A percentile compares a stretch with the other conserved stretches of the same genome.
Conservation (phyloP, 2,797 vertebrate species). For the Sciurus vulgaris region DNA sequence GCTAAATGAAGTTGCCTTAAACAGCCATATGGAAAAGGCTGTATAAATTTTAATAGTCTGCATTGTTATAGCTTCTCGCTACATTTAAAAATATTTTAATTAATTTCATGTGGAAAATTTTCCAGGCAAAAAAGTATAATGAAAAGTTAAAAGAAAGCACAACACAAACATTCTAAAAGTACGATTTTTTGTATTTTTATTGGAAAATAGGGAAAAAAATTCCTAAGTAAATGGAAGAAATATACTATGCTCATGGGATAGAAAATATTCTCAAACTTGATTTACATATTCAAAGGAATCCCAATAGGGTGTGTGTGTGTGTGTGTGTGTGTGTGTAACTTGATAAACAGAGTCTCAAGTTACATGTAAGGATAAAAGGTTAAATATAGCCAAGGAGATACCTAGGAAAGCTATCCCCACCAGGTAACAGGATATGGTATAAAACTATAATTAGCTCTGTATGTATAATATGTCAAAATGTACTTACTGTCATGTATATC, state of each 20-base stretch:
- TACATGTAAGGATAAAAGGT: neutral
- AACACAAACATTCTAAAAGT: neutral
- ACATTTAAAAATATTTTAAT: conserved; percentile 50
- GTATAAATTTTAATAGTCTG: neutral
- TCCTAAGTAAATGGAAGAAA: neutral
- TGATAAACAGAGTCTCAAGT: neutral
- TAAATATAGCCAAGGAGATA: neutral
- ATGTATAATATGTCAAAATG: no score
- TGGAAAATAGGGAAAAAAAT: neutral
- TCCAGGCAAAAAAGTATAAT: neutral
- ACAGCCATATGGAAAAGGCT: neutral
- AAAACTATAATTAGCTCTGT: neutral
- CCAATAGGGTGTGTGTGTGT: neutral
- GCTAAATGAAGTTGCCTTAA: neutral
- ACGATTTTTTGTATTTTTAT: neutral
- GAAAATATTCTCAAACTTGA: neutral
- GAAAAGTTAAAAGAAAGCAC: neutral
- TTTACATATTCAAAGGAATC: neutral
- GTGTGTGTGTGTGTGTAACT: neutral
- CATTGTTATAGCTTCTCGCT: neutral
- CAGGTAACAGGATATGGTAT: neutral
- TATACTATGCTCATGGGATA: neutral
- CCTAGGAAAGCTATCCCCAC: neutral
- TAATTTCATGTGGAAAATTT: conserved; percentile 25
- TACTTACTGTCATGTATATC: no score